Base-by-base conservation (phyloP, 2,797 vertebrate species). In the Mus spretus region DNA sequence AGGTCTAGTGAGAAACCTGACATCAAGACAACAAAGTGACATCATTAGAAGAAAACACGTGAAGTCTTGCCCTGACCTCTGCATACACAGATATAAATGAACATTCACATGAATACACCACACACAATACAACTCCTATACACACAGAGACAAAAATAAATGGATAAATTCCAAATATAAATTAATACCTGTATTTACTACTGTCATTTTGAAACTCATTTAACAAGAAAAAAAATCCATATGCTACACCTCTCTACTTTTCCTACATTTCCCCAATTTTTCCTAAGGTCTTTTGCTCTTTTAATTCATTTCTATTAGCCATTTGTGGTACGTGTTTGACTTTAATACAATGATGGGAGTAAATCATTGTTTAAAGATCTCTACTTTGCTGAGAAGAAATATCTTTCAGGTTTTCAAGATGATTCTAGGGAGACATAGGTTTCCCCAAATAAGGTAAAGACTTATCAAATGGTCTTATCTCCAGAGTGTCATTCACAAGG, bases 381-480 rank as follows among this genome's bases (percentile, higher is more conserved):
- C 67, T 44, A 50, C 15, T 10, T 80, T 94, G 24, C 55, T 84
- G 24, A 92, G 50, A 40, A 89, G 17, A 91, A 88, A 12, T 92
- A n/a, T 67, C 89, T 94, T 91, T 88, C n/a, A 94, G 50, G 44
- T 14, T 59, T 14, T 79, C 40, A 61, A 77, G 61, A 74, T 55
- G 22, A 92, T 95, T 95, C 28, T 79, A 67, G 40, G 55, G 14
- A 40, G 9, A 87, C 55, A 94, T 26, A 84, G 34, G 8, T 10
- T 17, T 40, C 26, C 24, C 63, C 20, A 12, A 61, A 89, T 17
- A n/a, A 86, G 61, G 19, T 57, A 40, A 10, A 90, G 8, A n/a
- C 24, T 72, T 86, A 53, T 37, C 70, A 86, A 61, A 53, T 11
- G 79, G 24, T 95, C 14, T 59, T 24, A 53, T 87, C 31, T 19